phyloP scores from a whole-genome alignment of 2,797 vertebrate species.

The Microchirus variegatus region DNA sequence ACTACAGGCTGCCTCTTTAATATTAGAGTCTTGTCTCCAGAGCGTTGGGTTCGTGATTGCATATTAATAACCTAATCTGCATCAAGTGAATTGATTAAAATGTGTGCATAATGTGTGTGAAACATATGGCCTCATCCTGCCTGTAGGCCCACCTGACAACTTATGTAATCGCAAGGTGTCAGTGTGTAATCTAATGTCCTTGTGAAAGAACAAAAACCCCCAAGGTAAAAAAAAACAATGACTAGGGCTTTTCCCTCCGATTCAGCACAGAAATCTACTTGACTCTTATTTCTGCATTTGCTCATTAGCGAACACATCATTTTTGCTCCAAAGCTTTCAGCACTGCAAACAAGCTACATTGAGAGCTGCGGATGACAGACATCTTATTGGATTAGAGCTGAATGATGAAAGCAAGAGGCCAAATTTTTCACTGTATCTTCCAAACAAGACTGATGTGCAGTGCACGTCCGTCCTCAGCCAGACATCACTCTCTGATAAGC shows the following conservation, averaged over 20 bases:
- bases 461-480: conserved; percentile 13
- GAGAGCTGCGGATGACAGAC: conserved; percentile 10
- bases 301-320: conserved; percentile 25
- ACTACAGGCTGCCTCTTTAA: conserved; percentile 20
- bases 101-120: conserved; percentile 35
- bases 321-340: conserved; percentile 20
- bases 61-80: conserved; percentile 41
- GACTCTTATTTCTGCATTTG: conserved; percentile 11
- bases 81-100: conserved; percentile 37
- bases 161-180: conserved; percentile 32
- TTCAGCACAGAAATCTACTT: conserved; percentile 3
- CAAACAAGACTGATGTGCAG: conserved; percentile 22
- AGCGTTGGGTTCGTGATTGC: conserved; percentile 33
- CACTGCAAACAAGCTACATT: conserved; percentile 12
- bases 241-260: conserved; percentile 1
- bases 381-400: conserved; percentile 46
- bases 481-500: conserved; percentile 54
- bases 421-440: conserved; percentile 35
- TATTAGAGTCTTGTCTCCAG: conserved; percentile 25
- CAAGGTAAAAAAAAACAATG: background rate
- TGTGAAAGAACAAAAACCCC: conserved; percentile 7
- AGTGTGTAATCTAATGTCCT: conserved; percentile 16
- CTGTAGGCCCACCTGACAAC: conserved; percentile 13
- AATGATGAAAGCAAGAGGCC: conserved; percentile 45
- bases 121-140: conserved; percentile 32